Evolutionary conservation across 1,140 invertebrate genomes (phyloP).

Genomic region (Lordiphosa collinella): DNA sequence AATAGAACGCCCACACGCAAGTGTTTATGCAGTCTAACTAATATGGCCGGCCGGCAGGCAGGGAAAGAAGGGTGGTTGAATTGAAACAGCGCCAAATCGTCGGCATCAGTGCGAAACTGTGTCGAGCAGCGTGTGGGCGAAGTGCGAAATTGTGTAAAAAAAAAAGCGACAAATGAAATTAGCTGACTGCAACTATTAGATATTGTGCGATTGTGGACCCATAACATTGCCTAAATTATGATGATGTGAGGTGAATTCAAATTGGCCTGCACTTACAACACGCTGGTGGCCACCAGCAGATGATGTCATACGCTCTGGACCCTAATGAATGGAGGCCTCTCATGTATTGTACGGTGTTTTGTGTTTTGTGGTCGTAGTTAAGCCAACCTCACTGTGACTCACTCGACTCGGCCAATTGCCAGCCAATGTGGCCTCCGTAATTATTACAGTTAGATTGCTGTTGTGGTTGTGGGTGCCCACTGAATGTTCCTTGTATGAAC

Average conservation of each 20-base stretch:
- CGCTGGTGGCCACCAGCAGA: constrained; percentile 10
- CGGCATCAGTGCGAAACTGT: constrained; percentile 53
- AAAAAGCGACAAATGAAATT: constrained; percentile 49
- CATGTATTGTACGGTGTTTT: too few relatives aligned
- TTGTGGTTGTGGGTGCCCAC: constrained; percentile 14
- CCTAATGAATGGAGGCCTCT: constrained; percentile 28
- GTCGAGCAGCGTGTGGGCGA: constrained; percentile 58
- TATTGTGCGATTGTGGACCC: background rate
- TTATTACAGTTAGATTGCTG: constrained; percentile 57
- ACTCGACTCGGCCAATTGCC: constrained; percentile 1
- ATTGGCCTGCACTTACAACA: background rate
- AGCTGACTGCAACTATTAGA: constrained; percentile 41
- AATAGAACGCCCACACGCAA: constrained; percentile 72
- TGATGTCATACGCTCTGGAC: constrained; percentile 50
- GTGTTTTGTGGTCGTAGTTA: too few relatives aligned
- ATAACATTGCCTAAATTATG: constrained; percentile 1
- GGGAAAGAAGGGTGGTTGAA: background rate
- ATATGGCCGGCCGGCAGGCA: background rate
- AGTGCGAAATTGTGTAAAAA: constrained; percentile 69
- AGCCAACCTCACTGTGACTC: constrained; percentile 26
- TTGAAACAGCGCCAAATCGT: constrained; percentile 20
- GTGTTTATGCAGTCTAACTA: constrained; percentile 34
- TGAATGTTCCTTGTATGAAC: constrained; percentile 1
- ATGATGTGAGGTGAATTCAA: constrained; percentile 8
- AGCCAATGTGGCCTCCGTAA: constrained; percentile 30